Evolutionary conservation across 2,888 invertebrate species (phyloP).

Genomic region (Machimus atricapillus): DNA sequence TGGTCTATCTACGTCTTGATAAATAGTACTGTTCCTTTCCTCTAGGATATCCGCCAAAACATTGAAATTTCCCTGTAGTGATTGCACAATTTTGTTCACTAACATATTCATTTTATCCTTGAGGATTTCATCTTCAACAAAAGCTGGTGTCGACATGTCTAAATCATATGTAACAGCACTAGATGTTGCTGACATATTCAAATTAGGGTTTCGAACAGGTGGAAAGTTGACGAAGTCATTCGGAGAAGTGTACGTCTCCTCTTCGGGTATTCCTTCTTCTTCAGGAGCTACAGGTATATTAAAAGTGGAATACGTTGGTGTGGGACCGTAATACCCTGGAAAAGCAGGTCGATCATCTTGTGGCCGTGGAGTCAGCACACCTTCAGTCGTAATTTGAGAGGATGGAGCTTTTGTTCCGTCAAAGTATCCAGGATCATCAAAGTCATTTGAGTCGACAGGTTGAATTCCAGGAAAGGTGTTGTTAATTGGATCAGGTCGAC

Average conservation of each 20-base stretch:
- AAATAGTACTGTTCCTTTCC: slow-evolving; percentile 60
- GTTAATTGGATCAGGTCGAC: slow-evolving; percentile 51
- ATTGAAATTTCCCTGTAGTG: slow-evolving; percentile 82
- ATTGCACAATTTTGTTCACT: slow-evolving; percentile 83
- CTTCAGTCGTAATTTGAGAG: slow-evolving; percentile 48
- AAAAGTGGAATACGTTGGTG: slow-evolving; percentile 58
- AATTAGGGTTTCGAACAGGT: slow-evolving; percentile 82
- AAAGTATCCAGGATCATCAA: slow-evolving; percentile 62
- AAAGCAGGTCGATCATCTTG: slow-evolving; percentile 58
- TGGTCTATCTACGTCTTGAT: slow-evolving; percentile 11
- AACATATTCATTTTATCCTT: slow-evolving; percentile 82
- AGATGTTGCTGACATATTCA: slow-evolving; percentile 71
- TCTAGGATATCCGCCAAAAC: slow-evolving; percentile 80
- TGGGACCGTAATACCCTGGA: slow-evolving; percentile 58
- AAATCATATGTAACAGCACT: slow-evolving; percentile 66
- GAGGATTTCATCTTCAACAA: slow-evolving; percentile 77
- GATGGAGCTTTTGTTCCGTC: slow-evolving; percentile 51
- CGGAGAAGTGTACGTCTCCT: slow-evolving; percentile 71
- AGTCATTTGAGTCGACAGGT: slow-evolving; percentile 58
- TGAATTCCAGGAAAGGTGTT: slow-evolving; percentile 51
- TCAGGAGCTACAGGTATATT: slow-evolving; percentile 54
- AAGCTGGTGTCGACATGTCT: slow-evolving; percentile 78
- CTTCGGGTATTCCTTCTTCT: slow-evolving; percentile 52
- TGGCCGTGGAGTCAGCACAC: slow-evolving; percentile 54
- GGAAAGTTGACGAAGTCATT: slow-evolving; percentile 82